Base-by-base conservation (phyloP, 2,888 invertebrate species). In the Strigamia crassipes region DNA sequence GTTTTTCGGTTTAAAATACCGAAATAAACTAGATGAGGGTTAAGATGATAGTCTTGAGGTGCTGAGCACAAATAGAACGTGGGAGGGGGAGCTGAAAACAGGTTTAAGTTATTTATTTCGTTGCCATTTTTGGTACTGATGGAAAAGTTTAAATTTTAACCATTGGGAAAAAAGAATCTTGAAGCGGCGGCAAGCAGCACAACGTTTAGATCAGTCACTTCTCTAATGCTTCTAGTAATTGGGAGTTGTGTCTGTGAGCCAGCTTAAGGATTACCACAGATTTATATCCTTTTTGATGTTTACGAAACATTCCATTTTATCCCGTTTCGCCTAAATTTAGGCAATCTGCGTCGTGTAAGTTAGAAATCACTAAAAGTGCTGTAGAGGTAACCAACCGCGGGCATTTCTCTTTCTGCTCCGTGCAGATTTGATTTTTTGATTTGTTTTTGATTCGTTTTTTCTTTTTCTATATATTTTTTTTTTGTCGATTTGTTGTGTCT, bases 181-280 rank as follows among this genome's bases (percentile, higher is more conserved):
- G 18, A 56, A 56, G 56, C 56, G 18, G 56, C 9, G 73, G n/a
- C 27, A 73, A 73, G 27, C 73, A 73, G 13, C 73, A 23, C 27
- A 73, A 31, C 31, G 10, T 31, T n/a, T 73, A 73, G 73, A 73
- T 73, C 15, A 73, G 73, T 73, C 73, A 73, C 21, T 31, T 73
- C 73, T 73, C 73, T 73, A 73, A 73, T 73, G 73, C 73, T 73
- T 73, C 73, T 73, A 73, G 56, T 56, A 56, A 56, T 56, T 21
- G 18, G 18, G 18, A 56, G 73, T 73, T 73, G 31, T 73, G 73
- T 73, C 73, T 73, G 73, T 73, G 73, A 73, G 31, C 31, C 73
- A 73, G 31, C 15, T 73, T 23, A n/a, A 31, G 73, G 23, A 31
- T 31, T 27, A 31, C 27, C 73, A 73, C 73, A 73, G 31, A 73